phyloP scores from a whole-genome alignment of 1,140 invertebrate species.

The Pogonomyrmex barbatus region DNA sequence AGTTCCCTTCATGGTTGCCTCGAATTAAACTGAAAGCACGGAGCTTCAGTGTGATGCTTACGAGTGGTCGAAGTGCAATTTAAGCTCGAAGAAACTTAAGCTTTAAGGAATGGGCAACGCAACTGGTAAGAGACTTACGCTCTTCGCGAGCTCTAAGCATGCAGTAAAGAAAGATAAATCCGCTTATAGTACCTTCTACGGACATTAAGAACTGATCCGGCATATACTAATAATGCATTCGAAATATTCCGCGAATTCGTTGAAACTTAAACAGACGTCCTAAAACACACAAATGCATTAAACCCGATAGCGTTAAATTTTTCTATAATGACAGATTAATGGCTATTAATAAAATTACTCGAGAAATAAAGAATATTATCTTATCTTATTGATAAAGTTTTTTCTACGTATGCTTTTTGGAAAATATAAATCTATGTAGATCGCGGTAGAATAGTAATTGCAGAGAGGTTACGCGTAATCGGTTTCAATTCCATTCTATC shows the following conservation, averaged over 20 bases:
- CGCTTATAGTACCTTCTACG: not conserved
- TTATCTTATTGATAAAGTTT: not conserved
- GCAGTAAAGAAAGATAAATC: slow-evolving; percentile 31
- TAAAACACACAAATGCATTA: not conserved
- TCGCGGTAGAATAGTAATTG: slow-evolving; percentile 28
- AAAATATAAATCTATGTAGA: slow-evolving; percentile 18
- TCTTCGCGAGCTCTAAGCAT: slow-evolving; percentile 42
- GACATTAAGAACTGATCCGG: slow-evolving; percentile 15
- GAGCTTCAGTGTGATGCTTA: slow-evolving; percentile 52
- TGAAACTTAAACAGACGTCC: not conserved
- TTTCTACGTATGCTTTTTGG: not conserved
- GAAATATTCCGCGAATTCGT: not conserved
- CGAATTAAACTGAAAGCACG: slow-evolving; percentile 59
- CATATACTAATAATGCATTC: not conserved
- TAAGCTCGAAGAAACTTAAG: slow-evolving; percentile 60
- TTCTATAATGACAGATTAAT: not conserved
- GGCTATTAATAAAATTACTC: not conserved
- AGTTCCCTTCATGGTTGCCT: slow-evolving; percentile 54
- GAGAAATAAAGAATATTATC: not conserved
- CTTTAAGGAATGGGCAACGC: slow-evolving; percentile 51
- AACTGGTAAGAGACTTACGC: slow-evolving; percentile 63
- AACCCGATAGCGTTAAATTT: not conserved
- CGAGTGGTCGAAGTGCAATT: slow-evolving; percentile 63
- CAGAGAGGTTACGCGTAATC: slow-evolving; percentile 11
- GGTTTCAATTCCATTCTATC: slow-evolving; percentile 31